A percentile compares a stretch with the other conserved stretches of the same genome.
phyloP scores from a whole-genome alignment of 2,113 vertebrate species.

The Pholis gunnellus region DNA sequence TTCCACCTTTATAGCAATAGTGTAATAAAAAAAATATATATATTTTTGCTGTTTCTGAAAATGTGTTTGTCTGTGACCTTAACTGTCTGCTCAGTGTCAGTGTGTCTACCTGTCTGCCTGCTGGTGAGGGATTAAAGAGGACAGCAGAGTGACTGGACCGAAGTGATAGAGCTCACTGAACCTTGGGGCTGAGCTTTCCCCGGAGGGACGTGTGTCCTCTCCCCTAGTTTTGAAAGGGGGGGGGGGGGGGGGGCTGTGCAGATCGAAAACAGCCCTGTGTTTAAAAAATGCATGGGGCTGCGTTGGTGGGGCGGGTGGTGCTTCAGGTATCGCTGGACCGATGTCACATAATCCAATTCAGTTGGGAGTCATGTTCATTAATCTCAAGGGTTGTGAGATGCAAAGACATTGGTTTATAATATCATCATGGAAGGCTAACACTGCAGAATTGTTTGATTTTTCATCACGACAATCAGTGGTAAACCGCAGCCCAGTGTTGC shows the following conservation, averaged over 20 bases:
- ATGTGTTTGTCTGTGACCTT: slow-evolving; percentile 22
- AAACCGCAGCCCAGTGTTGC: background rate
- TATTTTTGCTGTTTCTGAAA: slow-evolving; percentile 5
- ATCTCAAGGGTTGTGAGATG: background rate
- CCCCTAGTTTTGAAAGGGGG: slow-evolving; percentile 5
- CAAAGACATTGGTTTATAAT: background rate
- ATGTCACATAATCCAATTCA: background rate
- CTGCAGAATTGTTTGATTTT: background rate
- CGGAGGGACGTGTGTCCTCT: slow-evolving; percentile 70
- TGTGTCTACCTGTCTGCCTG: slow-evolving; percentile 55
- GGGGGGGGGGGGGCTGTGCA: background rate
- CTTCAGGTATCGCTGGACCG: background rate
- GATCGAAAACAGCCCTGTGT: background rate
- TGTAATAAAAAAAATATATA: slow-evolving; percentile 5
- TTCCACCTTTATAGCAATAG: background rate
- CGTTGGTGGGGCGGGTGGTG: background rate
- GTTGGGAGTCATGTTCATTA: background rate
- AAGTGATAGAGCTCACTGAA: slow-evolving; percentile 72
- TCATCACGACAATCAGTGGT: background rate
- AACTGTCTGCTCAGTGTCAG: slow-evolving; percentile 49
- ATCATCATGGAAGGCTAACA: background rate
- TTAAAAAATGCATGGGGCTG: slow-evolving; percentile 2
- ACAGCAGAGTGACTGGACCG: slow-evolving; percentile 67
- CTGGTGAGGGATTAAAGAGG: slow-evolving; percentile 71
- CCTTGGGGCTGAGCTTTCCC: slow-evolving; percentile 67